phyloP scores from a whole-genome alignment of 1,140 invertebrate species.

The Asobara japonica region DNA sequence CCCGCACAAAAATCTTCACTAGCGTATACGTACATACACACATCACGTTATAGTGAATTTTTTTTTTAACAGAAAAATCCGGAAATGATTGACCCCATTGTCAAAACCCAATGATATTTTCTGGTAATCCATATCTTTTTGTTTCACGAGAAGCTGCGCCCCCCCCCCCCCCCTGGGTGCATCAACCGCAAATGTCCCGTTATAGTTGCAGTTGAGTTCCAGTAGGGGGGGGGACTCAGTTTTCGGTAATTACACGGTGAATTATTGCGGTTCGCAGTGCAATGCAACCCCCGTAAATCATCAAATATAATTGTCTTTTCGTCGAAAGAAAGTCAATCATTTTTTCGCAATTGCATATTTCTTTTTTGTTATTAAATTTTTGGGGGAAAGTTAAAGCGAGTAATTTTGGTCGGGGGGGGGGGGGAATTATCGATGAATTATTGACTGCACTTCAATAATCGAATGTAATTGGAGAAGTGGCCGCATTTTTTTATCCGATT shows the following conservation, averaged over 20 bases:
- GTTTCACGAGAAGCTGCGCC: background rate
- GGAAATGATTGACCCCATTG: constrained; percentile 1
- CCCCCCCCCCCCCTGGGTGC: background rate
- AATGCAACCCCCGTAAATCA: constrained; percentile 1
- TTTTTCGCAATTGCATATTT: background rate
- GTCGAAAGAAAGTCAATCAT: constrained; percentile 19
- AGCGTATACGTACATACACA: no score
- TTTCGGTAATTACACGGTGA: constrained; percentile 13
- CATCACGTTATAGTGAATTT: background rate
- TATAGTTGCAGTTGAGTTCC: background rate
- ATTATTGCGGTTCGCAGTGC: constrained; percentile 12
- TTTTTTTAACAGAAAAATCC: no score
- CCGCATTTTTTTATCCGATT: background rate
- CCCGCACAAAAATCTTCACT: no score
- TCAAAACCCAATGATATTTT: background rate
- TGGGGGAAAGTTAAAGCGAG: constrained; percentile 8
- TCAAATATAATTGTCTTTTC: constrained; percentile 23
- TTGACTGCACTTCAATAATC: no score
- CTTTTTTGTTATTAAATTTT: background rate
- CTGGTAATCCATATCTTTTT: background rate
- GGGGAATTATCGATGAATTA: constrained; percentile 14
- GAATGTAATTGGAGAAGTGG: constrained; percentile 31
- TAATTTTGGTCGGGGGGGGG: no score
- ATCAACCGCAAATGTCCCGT: constrained; percentile 11
- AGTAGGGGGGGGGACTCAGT: background rate